A percentile compares a stretch with the other conserved stretches of the same genome.
Conservation (phyloP, 2,113 vertebrate species). For the Cyanoramphus novaezelandiae region DNA sequence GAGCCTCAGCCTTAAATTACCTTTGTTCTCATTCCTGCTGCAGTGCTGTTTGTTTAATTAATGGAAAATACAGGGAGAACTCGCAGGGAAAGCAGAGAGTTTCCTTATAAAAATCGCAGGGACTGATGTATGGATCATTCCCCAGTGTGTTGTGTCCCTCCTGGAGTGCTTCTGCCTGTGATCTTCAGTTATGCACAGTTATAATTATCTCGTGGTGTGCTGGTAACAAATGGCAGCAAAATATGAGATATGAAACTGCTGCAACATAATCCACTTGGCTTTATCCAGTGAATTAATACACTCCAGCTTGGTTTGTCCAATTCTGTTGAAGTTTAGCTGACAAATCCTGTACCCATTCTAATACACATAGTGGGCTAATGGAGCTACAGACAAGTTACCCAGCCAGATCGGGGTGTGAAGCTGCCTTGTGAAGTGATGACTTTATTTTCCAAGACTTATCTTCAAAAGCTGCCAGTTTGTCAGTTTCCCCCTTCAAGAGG, state of each 20-base stretch:
- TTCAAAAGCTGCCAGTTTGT: not conserved
- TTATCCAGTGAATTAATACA: not conserved
- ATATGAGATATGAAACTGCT: not conserved
- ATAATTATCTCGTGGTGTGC: not conserved
- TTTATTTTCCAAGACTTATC: not conserved
- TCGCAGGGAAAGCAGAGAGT: not conserved
- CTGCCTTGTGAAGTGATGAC: not conserved
- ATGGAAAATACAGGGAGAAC: conserved; percentile 16
- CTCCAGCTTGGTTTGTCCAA: not conserved
- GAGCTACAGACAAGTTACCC: not conserved
- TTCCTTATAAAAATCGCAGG: not conserved
- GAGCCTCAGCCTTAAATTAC: conserved; percentile 28
- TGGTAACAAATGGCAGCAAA: not conserved
- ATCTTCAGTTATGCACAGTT: not conserved
- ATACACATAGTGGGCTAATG: not conserved
- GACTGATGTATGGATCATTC: not conserved
- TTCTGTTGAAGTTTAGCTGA: not conserved
- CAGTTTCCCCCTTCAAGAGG: not conserved
- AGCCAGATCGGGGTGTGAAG: not conserved
- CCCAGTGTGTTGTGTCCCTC: not conserved
- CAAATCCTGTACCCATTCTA: not conserved
- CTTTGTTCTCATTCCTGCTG: conserved; percentile 48
- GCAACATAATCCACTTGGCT: not conserved
- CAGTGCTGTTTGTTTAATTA: conserved; percentile 8
- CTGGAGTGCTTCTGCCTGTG: not conserved